phyloP scores from a whole-genome alignment of 2,797 vertebrate genomes.

The Ateles fusciceps region DNA sequence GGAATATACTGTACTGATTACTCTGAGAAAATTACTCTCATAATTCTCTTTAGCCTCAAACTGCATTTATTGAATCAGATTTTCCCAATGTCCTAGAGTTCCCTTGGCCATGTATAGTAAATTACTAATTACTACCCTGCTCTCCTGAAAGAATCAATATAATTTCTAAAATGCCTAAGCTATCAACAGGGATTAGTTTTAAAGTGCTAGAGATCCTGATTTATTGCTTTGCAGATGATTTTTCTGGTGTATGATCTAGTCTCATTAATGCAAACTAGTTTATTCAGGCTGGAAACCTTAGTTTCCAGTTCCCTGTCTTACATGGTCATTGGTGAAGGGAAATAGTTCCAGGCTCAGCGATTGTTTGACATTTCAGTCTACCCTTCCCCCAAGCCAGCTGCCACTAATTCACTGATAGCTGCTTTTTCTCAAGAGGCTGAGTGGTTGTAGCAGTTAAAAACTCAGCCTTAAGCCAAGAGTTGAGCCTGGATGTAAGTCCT shows the following conservation, averaged over 20 bases:
- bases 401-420: neutral
- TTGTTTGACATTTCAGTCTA: neutral
- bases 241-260: neutral
- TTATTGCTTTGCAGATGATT: neutral
- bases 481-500: neutral
- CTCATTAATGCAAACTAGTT: neutral
- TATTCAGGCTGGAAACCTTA: neutral
- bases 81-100: neutral
- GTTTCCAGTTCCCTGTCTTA: neutral
- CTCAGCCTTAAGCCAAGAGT: neutral
- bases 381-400: neutral
- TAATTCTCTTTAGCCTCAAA: neutral
- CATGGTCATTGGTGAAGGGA: neutral
- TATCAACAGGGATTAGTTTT: neutral
- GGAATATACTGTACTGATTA: constrained; percentile 26
- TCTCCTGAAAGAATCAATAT: neutral
- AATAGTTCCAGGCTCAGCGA: neutral
- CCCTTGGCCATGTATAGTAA: neutral
- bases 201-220: neutral
- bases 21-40: neutral
- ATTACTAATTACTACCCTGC: neutral
- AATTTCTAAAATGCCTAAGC: neutral
- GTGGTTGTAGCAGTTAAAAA: neutral
- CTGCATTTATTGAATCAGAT: constrained; percentile 4
- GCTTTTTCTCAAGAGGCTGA: neutral